Evolutionary conservation across 92 coral and sea anemone species (phyloP).

Genomic region (Pocillopora meandrina): DNA sequence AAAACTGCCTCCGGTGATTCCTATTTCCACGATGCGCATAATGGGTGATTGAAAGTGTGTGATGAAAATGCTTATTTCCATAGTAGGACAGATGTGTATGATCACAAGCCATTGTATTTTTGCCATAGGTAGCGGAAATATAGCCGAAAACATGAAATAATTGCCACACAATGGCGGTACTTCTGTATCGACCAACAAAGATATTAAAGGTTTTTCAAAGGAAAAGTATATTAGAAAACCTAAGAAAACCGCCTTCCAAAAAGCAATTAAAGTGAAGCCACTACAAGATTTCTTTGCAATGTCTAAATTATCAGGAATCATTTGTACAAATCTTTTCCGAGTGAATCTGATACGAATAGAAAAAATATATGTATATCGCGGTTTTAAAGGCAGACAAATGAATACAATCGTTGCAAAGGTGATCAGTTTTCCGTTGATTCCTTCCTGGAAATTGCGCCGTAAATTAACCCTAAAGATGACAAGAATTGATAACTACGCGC

Average conservation of each 20-base stretch:
- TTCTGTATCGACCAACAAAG: slow-evolving; percentile 4
- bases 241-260: not conserved
- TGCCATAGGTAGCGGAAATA: slow-evolving; percentile 9
- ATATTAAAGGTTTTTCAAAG: not conserved
- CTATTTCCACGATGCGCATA: slow-evolving; percentile 20
- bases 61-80: slow-evolving; percentile 30
- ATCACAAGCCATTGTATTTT: slow-evolving; percentile 12
- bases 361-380: not conserved
- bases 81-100: slow-evolving; percentile 32
- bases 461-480: slow-evolving; percentile 8
- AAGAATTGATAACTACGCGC: slow-evolving; percentile 8
- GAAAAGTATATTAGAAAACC: not conserved
- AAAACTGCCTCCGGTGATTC: slow-evolving; percentile 6
- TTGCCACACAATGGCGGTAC: slow-evolving; percentile 11
- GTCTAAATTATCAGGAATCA: not conserved
- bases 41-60: slow-evolving; percentile 27
- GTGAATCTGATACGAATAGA: slow-evolving; percentile 7
- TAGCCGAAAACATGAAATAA: not conserved
- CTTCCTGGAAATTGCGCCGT: slow-evolving; percentile 35
- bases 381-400: not conserved
- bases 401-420: not conserved
- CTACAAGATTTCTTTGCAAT: not conserved
- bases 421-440: not conserved
- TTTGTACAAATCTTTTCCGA: not conserved
- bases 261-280: not conserved